These are phyloP conservation scores for Pundamilia nyererei DNA, from an alignment of 2,113 vertebrate species.

Conservation along the genomic window DNA sequence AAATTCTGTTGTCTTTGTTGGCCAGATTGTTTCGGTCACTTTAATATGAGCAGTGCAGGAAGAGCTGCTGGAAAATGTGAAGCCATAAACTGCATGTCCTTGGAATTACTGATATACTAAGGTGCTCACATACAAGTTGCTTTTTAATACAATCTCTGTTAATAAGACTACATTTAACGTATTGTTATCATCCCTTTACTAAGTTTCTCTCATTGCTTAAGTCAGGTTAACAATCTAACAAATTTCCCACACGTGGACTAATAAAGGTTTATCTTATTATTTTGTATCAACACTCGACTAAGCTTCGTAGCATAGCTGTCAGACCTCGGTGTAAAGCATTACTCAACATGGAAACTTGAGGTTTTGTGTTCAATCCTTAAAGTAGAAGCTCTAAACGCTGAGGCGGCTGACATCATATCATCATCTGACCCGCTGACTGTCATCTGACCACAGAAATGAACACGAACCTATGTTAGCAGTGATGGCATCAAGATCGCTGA, in stretches of 20 bases:
- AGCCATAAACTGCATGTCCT: background rate
- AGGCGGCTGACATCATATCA: background rate
- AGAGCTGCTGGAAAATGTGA: background rate
- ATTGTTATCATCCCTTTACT: background rate
- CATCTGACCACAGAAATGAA: background rate
- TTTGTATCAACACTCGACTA: accelerated
- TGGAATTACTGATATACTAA: background rate
- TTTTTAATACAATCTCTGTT: background rate
- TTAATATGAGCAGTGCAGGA: background rate
- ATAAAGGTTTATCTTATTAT: accelerated
- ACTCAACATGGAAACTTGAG: background rate
- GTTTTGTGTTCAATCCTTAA: background rate
- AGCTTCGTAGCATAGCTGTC: background rate
- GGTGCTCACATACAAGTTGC: background rate
- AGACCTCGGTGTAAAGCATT: background rate
- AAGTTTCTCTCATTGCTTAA: background rate
- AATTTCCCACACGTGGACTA: background rate
- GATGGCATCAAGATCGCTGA: conserved; percentile 80
- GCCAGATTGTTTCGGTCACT: background rate
- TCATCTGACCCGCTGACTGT: background rate
- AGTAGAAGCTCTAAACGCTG: background rate
- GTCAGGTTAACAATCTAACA: background rate
- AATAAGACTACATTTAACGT: background rate
- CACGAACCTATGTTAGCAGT: conserved; percentile 74
- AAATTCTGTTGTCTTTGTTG: background rate